Evolutionary conservation across 1,140 invertebrate genomes (phyloP), one percentile per base, ranked within the genome.

Genomic region (Drosophila pseudoananassae): DNA sequence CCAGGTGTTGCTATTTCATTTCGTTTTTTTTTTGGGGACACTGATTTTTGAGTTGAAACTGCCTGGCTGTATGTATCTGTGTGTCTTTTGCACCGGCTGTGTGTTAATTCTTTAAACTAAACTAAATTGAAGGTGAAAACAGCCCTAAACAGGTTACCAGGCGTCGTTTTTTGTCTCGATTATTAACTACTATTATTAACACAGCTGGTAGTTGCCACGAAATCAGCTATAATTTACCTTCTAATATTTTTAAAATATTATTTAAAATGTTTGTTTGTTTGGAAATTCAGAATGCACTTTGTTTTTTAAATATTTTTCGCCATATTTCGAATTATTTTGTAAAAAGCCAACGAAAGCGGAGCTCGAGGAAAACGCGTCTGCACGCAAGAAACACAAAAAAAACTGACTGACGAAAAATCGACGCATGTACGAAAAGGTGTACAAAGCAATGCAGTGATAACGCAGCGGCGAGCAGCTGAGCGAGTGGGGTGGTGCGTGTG

Each of bases 401-500:
- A 80, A 70, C 80, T 64, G 64, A 57, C 74, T 71, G 59, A 40
- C 68, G 56, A 71, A 57, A 78, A 76, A 63, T 43, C 68, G 56
- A 71, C 43, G 66, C 56, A 78, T 75, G 69, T 75, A 81, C 69
- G 72, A 84, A 80, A 84, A 76, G 55, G 68, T 72, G 80, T 60
- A 72, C 76, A 84, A 84, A 79, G 80, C 71, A 64, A 84, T 84
- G 80, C 80, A 84, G 63, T 79, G 80, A 84, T 84, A 84, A 84
- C 80, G 79, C 51, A 77, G 75, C 33, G 9, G 72, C 68, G 46
- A 76, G 80, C 80, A 84, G 81, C 80, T 84, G 80, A 84, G 78
- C 70, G 50, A 17, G 33, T 59, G 40, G 27, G 17, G 14, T 74
- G 58, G 14, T 74, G 58, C 53, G 57, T 71, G 49, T 81, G 71